Conservation (phyloP, 2,113 vertebrate genomes). For the Spermophilus dauricus region DNA sequence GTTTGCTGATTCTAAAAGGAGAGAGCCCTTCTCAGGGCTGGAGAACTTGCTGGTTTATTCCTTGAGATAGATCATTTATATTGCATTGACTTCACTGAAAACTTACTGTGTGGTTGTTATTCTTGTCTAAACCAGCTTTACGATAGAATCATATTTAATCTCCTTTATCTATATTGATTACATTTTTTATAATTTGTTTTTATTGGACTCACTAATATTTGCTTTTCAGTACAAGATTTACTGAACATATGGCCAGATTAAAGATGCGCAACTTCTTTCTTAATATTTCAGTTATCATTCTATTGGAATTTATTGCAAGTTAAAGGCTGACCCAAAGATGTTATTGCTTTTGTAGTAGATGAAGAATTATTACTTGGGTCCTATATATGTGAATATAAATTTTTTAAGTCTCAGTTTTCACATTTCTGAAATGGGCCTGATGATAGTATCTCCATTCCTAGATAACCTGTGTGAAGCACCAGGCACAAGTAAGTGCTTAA, state of each 20-base stretch:
- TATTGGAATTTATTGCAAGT: constrained; percentile 47
- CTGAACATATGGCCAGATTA: not conserved
- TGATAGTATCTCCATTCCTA: not conserved
- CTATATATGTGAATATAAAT: not conserved
- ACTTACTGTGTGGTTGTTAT: constrained; percentile 1
- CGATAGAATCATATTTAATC: constrained; percentile 15
- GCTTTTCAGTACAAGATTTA: constrained; percentile 26
- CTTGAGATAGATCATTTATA: constrained; percentile 1
- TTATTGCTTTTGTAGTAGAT: constrained; percentile 7
- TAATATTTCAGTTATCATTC: constrained; percentile 47
- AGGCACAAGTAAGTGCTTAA: not conserved
- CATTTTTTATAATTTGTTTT: constrained; percentile 49
- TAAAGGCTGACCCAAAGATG: not conserved
- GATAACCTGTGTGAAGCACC: not conserved
- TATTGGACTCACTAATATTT: constrained; percentile 49
- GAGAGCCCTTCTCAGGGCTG: not conserved
- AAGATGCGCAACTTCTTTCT: constrained; percentile 28
- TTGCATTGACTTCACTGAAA: constrained; percentile 34
- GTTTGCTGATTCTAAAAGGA: not conserved
- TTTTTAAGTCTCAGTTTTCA: not conserved
- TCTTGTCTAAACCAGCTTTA: constrained; percentile 14
- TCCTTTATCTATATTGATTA: constrained; percentile 39
- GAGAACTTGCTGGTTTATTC: not conserved
- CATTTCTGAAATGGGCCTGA: constrained; percentile 15
- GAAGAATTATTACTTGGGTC: not conserved